phyloP scores from a whole-genome alignment of 2,113 vertebrate genomes.

The Dasyurus viverrinus region DNA sequence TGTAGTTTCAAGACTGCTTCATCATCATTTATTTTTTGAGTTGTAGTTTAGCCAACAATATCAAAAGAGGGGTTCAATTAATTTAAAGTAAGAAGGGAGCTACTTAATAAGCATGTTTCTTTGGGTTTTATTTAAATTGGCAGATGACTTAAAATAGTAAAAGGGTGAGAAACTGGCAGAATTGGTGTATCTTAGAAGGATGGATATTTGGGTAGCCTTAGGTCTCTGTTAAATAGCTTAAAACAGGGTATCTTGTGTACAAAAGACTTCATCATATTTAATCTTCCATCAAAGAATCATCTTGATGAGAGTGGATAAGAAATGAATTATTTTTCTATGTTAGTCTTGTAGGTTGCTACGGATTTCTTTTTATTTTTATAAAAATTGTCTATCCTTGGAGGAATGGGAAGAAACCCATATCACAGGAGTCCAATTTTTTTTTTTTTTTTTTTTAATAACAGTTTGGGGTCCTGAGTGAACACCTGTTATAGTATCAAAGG shows the following conservation, averaged over 20 bases:
- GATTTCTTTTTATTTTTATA: not conserved
- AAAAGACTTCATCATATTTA: not conserved
- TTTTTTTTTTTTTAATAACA: too few relatives aligned
- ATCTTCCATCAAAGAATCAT: not conserved
- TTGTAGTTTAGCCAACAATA: not conserved
- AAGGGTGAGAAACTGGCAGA: not conserved
- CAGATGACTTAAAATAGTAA: not conserved
- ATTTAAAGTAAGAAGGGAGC: slow-evolving; percentile 26
- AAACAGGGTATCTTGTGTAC: not conserved
- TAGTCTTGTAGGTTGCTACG: not conserved
- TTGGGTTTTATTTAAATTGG: slow-evolving; percentile 26
- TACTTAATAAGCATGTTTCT: slow-evolving; percentile 18
- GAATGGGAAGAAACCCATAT: slow-evolving; percentile 41
- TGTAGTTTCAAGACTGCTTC: not conserved
- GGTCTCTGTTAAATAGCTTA: not conserved
- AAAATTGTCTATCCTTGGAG: slow-evolving; percentile 56
- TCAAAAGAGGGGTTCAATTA: slow-evolving; percentile 39
- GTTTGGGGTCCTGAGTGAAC: slow-evolving; percentile 12
- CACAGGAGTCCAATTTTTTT: slow-evolving; percentile 14
- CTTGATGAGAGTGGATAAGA: not conserved
- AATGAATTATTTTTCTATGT: not conserved
- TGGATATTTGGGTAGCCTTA: not conserved
- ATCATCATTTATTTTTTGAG: slow-evolving; percentile 10
- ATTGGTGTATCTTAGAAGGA: not conserved
- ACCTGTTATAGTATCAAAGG: slow-evolving; percentile 45